Evolutionary conservation across 2,113 vertebrate species (phyloP), one percentile per base, ranked within the genome.

Genomic region (Sigmodon hispidus): DNA sequence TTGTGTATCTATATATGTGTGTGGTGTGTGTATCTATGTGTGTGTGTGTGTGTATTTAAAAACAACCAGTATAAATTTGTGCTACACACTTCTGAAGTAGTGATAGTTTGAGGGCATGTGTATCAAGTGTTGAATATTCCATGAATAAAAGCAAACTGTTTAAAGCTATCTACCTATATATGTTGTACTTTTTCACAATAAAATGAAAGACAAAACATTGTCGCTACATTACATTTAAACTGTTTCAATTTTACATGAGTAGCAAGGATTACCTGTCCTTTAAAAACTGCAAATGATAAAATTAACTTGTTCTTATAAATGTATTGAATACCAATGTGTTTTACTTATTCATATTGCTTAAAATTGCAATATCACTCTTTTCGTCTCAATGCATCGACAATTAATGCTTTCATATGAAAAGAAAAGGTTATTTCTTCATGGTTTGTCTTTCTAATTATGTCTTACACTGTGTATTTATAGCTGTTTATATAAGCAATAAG

Each of bases 31-130:
- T n/a, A n/a, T n/a, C n/a, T n/a, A n/a, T n/a, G n/a, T n/a, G n/a
- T n/a, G n/a, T n/a, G n/a, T n/a, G n/a, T n/a, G n/a, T n/a, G n/a
- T 55, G 17, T 88, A 72, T 50, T 96, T 93, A 89, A 91, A 63
- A 5, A 73, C 72, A 87, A 87, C 24, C 81, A 50, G 65, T 83
- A 61, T 70, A 84, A 92, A 61, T 73, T 70, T 77, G 50, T 63
- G 65, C 90, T 88, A 48, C 12, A 31, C 83, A 29, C n/a, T 90
- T 89, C 59, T 43, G 79, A 88, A 17, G 63, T 76, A 22, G 43
- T 87, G 36, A 61, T 55, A 40, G 8, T 59, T 50, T 63, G 43
- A 52, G 31, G 5, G 8, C 59, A 70, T 10, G 50, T 67, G 26
- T 59, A 36, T 16, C 19, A 22, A 76, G 1, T 61, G 43, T 65